Evolutionary conservation across 2,888 invertebrate species (phyloP).

Genomic region (Cantharis lateralis): DNA sequence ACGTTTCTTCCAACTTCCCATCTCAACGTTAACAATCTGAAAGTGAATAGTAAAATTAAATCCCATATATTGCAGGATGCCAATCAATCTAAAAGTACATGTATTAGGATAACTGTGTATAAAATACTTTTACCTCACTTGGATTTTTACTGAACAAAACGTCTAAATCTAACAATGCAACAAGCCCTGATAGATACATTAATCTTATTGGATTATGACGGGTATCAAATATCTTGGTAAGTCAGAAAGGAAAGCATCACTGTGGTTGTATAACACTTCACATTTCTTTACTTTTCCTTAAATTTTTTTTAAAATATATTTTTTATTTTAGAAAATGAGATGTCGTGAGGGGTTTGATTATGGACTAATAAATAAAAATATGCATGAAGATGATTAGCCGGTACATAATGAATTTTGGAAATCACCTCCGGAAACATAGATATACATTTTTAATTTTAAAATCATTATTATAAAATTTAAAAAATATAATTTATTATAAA

Average conservation of each 20-base stretch:
- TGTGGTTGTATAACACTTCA: neutral
- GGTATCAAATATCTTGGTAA: constrained; percentile 65
- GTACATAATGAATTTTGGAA: constrained; percentile 57
- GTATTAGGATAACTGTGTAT: neutral
- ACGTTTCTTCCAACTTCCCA: constrained; percentile 79
- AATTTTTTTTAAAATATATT: neutral
- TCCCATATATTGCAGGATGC: constrained; percentile 81
- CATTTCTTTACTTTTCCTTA: neutral
- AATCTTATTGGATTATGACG: constrained; percentile 63
- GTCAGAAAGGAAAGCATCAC: constrained; percentile 51
- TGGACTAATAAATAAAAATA: constrained; percentile 65
- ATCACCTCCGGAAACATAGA: constrained; percentile 18
- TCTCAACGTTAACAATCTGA: constrained; percentile 84
- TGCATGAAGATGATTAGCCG: constrained; percentile 67
- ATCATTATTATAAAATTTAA: too few relatives aligned
- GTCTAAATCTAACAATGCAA: constrained; percentile 66
- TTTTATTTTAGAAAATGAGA: constrained; percentile 33
- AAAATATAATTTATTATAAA: neutral
- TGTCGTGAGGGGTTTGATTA: constrained; percentile 64
- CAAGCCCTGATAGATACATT: constrained; percentile 70
- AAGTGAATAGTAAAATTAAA: constrained; percentile 78
- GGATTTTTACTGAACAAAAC: constrained; percentile 67
- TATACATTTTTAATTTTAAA: neutral
- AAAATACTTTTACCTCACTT: constrained; percentile 54
- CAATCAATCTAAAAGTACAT: constrained; percentile 66